phyloP scores from a whole-genome alignment of 2,113 vertebrate species.

The Sakesphorus luctuosus region DNA sequence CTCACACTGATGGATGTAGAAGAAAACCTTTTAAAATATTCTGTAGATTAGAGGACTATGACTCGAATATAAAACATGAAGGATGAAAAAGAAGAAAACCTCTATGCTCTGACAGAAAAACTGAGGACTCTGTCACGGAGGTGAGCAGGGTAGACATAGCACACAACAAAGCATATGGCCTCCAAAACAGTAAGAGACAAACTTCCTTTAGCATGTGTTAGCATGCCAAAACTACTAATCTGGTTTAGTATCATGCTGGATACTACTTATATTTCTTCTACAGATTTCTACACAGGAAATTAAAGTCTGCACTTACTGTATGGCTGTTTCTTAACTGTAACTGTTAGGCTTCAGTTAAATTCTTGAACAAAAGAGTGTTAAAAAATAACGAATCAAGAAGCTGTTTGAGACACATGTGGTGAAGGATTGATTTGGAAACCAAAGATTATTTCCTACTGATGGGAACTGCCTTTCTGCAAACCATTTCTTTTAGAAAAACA shows the following conservation, averaged over 20 bases:
- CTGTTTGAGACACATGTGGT: constrained; percentile 27
- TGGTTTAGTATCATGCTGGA: constrained; percentile 17
- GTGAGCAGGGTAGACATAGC: background rate
- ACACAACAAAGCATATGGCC: background rate
- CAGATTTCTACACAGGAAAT: constrained; percentile 69
- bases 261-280: constrained; percentile 45
- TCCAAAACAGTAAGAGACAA: background rate
- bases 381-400: constrained; percentile 58
- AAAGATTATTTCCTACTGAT: constrained; percentile 3
- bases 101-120: background rate
- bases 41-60: background rate
- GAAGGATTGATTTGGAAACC: constrained; percentile 30
- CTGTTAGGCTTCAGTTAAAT: background rate
- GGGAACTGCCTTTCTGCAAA: background rate
- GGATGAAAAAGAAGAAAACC: background rate
- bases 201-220: background rate
- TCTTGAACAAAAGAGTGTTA: constrained; percentile 22
- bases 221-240: constrained; percentile 24
- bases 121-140: background rate
- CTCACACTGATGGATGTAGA: background rate
- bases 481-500: constrained; percentile 16
- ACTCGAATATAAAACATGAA: background rate
- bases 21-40: background rate
- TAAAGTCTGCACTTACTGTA: constrained; percentile 60
- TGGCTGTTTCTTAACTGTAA: constrained; percentile 33